These are phyloP conservation scores for Notospermus geniculatus DNA, from an alignment of 1,140 invertebrate genomes.

Conservation along the genomic window DNA sequence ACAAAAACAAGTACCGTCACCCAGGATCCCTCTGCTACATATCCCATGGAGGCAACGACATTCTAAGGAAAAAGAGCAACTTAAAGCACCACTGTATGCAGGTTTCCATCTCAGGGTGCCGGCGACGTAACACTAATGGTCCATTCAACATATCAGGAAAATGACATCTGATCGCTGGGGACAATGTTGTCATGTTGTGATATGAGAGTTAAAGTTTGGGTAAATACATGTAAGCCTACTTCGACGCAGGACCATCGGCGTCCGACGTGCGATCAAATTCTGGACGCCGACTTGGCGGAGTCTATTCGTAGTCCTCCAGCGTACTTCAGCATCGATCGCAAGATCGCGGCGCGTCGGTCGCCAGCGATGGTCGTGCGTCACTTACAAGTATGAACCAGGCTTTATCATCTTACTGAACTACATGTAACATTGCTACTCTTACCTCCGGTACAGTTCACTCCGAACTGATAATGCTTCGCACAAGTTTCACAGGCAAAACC, in stretches of 20 bases:
- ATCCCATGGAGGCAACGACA: constrained; percentile 30
- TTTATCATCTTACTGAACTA: too few relatives aligned
- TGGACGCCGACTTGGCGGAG: background rate
- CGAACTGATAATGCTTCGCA: constrained; percentile 22
- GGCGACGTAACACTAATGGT: background rate
- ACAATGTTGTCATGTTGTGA: background rate
- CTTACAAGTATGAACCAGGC: too few relatives aligned
- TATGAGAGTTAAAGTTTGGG: background rate
- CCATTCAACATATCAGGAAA: background rate
- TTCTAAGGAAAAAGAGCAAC: constrained; percentile 17
- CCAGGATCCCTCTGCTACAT: constrained; percentile 28
- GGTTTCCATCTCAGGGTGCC: background rate
- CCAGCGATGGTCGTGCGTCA: too few relatives aligned
- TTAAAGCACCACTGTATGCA: background rate
- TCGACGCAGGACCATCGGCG: too few relatives aligned
- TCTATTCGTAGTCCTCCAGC: background rate
- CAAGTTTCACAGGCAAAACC: constrained; percentile 35
- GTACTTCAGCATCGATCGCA: too few relatives aligned
- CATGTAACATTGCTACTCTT: background rate
- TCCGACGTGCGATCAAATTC: too few relatives aligned
- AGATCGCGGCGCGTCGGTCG: too few relatives aligned
- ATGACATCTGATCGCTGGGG: background rate
- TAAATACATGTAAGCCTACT: too few relatives aligned
- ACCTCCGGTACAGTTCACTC: constrained; percentile 30
- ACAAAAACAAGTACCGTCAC: constrained; percentile 31